Evolutionary conservation across 1,140 invertebrate species (phyloP).

Genomic region (Sycobia sp.): DNA sequence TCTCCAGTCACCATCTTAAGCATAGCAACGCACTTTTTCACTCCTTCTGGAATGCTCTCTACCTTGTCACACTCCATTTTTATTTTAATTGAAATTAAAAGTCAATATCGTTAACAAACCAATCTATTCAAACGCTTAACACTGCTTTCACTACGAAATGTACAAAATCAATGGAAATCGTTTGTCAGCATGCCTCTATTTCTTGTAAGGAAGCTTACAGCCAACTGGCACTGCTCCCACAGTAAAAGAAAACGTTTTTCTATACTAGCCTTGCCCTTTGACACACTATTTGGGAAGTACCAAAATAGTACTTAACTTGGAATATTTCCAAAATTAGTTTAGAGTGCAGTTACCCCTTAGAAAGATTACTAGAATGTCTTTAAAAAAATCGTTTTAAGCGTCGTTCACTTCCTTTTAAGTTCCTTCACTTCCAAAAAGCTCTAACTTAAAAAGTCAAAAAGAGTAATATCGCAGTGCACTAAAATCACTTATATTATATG

Average conservation of each 20-base stretch:
- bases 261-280: slow-evolving; percentile 60
- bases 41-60: slow-evolving; percentile 69
- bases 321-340: slow-evolving; percentile 39
- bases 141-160: slow-evolving; percentile 9
- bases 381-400: no score
- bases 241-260: slow-evolving; percentile 9
- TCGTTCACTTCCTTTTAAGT: no score
- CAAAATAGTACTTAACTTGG: slow-evolving; percentile 47
- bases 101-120: not conserved
- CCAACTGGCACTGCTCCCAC: slow-evolving; percentile 56
- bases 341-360: slow-evolving; percentile 37
- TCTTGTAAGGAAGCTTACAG: slow-evolving; percentile 38
- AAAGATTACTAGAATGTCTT: no score
- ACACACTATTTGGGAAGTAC: slow-evolving; percentile 45
- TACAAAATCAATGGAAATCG: slow-evolving; percentile 23
- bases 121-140: not conserved
- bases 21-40: slow-evolving; percentile 80
- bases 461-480: no score
- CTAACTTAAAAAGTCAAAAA: no score
- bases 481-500: no score
- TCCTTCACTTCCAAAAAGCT: no score
- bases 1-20: slow-evolving; percentile 79
- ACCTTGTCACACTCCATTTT: slow-evolving; percentile 40
- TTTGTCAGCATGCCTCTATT: slow-evolving; percentile 11
- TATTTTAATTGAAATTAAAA: not conserved